Percentiles rank a stretch among this genome's conserved stretches.
Conservation (phyloP, 2,888 invertebrate species). For the Hymenopus coronatus region DNA sequence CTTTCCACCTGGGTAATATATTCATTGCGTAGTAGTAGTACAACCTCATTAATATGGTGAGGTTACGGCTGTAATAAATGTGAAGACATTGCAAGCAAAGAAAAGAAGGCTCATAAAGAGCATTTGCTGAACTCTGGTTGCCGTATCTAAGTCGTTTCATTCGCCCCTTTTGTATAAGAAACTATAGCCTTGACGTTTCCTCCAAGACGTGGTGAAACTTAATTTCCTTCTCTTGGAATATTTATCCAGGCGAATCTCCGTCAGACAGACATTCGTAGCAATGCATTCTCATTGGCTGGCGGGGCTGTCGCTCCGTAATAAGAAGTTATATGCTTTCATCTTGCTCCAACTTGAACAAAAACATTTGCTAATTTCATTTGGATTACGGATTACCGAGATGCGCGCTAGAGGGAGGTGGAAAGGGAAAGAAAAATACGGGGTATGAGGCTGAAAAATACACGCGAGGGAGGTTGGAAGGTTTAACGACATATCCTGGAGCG, state of each 20-base stretch:
- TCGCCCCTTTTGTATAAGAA: not conserved
- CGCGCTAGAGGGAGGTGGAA: not conserved
- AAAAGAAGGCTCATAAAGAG: not conserved
- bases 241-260: not conserved
- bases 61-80: too few relatives aligned
- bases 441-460: not conserved
- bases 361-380: slow-evolving; percentile 1
- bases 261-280: not conserved
- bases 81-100: too few relatives aligned
- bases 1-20: too few relatives aligned
- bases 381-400: not conserved
- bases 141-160: not conserved
- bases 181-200: not conserved
- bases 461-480: not conserved
- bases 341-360: not conserved
- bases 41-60: too few relatives aligned
- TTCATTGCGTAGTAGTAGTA: too few relatives aligned
- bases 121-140: not conserved
- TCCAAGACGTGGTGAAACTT: not conserved
- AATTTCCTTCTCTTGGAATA: not conserved
- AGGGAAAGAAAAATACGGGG: not conserved
- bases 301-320: not conserved
- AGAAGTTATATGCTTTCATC: not conserved
- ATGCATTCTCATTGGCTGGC: not conserved
- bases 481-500: not conserved